Percentiles rank a stretch among this genome's conserved stretches.
phyloP scores from a whole-genome alignment of 2,888 invertebrate species.

The Oxytorus armatus region DNA sequence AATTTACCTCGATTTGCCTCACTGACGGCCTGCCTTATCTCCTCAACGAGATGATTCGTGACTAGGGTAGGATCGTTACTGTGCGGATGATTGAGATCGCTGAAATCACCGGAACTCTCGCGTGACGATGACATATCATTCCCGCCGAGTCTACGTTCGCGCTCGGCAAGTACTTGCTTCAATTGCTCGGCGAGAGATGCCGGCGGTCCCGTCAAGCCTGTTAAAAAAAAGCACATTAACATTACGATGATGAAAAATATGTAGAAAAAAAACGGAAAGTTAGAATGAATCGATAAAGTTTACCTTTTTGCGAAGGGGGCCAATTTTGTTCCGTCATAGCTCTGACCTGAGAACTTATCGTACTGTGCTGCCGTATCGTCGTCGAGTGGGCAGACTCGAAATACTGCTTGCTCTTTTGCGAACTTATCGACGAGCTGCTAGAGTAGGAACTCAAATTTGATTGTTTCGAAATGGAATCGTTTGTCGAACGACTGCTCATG shows the following conservation, averaged over 20 bases:
- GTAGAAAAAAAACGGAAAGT: constrained; percentile 29
- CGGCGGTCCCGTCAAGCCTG: constrained; percentile 88
- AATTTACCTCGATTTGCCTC: constrained; percentile 91
- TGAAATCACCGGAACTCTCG: constrained; percentile 88
- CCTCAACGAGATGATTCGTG: constrained; percentile 93
- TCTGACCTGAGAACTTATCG: constrained; percentile 82
- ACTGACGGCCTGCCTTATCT: constrained; percentile 94
- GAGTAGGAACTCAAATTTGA: constrained; percentile 83
- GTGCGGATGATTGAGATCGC: constrained; percentile 87
- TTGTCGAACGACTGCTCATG: constrained; percentile 80
- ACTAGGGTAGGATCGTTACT: constrained; percentile 89
- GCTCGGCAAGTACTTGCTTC: constrained; percentile 94
- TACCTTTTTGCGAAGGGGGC: constrained; percentile 81
- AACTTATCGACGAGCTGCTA: constrained; percentile 82
- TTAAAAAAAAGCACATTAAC: background rate
- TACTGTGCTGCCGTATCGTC: constrained; percentile 81
- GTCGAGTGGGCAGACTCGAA: constrained; percentile 80
- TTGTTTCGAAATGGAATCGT: constrained; percentile 84
- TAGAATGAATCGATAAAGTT: background rate
- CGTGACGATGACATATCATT: constrained; percentile 85
- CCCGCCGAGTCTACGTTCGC: constrained; percentile 90
- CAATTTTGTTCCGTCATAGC: constrained; percentile 83
- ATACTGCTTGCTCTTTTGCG: constrained; percentile 80
- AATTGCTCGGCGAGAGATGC: constrained; percentile 94
- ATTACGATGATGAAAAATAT: background rate